Conservation (phyloP, 1,140 invertebrate species). For the Anoplophora glabripennis region DNA sequence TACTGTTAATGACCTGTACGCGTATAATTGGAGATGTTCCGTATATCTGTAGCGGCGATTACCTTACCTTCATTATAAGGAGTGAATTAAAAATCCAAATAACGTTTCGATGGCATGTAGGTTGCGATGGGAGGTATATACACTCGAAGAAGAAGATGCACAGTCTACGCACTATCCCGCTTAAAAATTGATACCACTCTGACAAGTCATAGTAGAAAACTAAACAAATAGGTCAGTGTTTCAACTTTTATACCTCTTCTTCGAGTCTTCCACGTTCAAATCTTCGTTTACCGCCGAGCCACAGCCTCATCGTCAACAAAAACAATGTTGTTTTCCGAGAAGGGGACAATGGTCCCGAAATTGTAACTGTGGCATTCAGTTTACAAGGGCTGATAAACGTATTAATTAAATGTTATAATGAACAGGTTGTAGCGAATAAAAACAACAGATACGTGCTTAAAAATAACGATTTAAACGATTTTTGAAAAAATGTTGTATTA, state of each 20-base stretch:
- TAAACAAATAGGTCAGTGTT: slow-evolving; percentile 40
- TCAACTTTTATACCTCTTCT: slow-evolving; percentile 31
- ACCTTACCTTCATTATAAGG: slow-evolving; percentile 8
- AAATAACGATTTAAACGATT: too few species aligned
- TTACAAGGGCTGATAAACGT: too few species aligned
- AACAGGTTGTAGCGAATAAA: too few species aligned
- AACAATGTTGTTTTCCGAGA: not conserved
- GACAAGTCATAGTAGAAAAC: slow-evolving; percentile 27
- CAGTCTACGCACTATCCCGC: not conserved
- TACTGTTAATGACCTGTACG: too few species aligned
- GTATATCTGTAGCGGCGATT: too few species aligned
- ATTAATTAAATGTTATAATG: too few species aligned
- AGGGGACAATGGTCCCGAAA: not conserved
- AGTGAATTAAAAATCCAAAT: slow-evolving; percentile 13
- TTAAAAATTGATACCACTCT: slow-evolving; percentile 1
- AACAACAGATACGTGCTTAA: too few species aligned
- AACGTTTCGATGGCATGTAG: slow-evolving; percentile 6
- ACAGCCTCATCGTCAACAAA: not conserved
- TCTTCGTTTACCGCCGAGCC: not conserved
- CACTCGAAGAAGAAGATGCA: not conserved
- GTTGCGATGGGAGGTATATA: not conserved
- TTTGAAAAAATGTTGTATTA: too few species aligned
- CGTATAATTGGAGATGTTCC: too few species aligned
- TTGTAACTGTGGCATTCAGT: not conserved
- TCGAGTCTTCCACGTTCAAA: slow-evolving; percentile 5